Percentiles rank a stretch among this genome's conserved stretches.
Conservation (phyloP, 1,140 invertebrate species). For the Asbolus verrucosus region DNA sequence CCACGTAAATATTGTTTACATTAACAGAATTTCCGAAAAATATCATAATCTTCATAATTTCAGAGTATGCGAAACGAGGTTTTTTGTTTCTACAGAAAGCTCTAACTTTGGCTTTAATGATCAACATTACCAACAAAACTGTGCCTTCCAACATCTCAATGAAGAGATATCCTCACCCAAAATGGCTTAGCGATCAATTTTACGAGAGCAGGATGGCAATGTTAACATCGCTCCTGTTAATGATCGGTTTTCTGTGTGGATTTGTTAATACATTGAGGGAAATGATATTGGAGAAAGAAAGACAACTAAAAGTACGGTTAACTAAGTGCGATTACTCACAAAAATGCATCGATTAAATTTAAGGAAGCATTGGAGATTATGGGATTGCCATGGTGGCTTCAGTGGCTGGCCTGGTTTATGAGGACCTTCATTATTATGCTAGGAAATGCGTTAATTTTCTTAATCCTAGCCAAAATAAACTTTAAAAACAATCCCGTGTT, state of each 20-base stretch:
- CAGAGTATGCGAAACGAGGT: no score
- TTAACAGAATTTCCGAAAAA: no score
- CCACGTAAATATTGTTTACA: no score
- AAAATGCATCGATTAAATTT: slow-evolving; percentile 37
- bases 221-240: slow-evolving; percentile 74
- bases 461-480: slow-evolving; percentile 61
- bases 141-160: slow-evolving; percentile 65
- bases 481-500: slow-evolving; percentile 16
- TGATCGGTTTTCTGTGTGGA: slow-evolving; percentile 81
- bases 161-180: slow-evolving; percentile 77
- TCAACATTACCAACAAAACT: slow-evolving; percentile 61
- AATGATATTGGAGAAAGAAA: slow-evolving; percentile 72
- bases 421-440: slow-evolving; percentile 79
- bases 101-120: not conserved
- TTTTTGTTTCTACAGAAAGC: not conserved
- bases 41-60: no score
- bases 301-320: slow-evolving; percentile 70
- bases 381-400: slow-evolving; percentile 83
- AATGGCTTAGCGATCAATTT: slow-evolving; percentile 77
- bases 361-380: slow-evolving; percentile 91
- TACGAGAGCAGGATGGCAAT: slow-evolving; percentile 70
- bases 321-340: no score
- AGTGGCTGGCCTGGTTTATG: slow-evolving; percentile 85
- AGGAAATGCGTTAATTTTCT: slow-evolving; percentile 68
- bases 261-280: slow-evolving; percentile 81